Evolutionary conservation across 2,888 invertebrate genomes (phyloP).

Genomic region (Archips crataeganus): DNA sequence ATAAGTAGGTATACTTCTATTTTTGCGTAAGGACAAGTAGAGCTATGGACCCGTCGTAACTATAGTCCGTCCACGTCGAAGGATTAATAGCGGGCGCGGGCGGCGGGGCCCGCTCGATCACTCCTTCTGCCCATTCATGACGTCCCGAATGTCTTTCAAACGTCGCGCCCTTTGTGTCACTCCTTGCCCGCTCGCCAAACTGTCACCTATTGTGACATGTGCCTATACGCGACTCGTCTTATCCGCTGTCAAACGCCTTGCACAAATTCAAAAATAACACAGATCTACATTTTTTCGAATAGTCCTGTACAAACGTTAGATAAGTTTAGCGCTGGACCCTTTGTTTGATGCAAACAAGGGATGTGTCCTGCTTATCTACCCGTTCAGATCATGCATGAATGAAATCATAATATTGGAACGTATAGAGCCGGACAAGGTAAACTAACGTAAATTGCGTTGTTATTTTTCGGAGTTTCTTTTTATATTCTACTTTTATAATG

Average conservation of each 20-base stretch:
- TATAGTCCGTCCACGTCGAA: conserved; percentile 52
- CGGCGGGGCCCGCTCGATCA: conserved; percentile 67
- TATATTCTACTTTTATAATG: background rate
- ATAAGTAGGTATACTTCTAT: background rate
- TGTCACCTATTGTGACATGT: conserved; percentile 79
- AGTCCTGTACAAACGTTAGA: conserved; percentile 80
- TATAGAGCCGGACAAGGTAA: conserved; percentile 45
- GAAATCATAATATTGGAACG: conserved; percentile 59
- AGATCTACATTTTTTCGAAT: conserved; percentile 71
- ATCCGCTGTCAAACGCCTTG: conserved; percentile 84
- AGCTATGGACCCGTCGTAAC: background rate
- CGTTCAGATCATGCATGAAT: conserved; percentile 64
- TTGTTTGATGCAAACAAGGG: conserved; percentile 82
- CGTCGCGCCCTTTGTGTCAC: conserved; percentile 73
- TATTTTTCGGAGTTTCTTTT: conserved; percentile 8
- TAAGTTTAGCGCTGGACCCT: conserved; percentile 77
- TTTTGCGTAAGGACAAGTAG: background rate
- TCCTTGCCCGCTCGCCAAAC: conserved; percentile 70
- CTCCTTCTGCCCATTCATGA: conserved; percentile 81
- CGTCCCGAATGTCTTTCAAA: conserved; percentile 71
- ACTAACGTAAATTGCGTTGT: conserved; percentile 44
- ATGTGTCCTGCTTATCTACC: conserved; percentile 77
- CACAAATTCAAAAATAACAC: conserved; percentile 85
- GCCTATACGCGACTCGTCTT: conserved; percentile 58
- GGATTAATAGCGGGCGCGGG: conserved; percentile 61